phyloP scores from a whole-genome alignment of 2,113 vertebrate species.

The Glaucomys volans region DNA sequence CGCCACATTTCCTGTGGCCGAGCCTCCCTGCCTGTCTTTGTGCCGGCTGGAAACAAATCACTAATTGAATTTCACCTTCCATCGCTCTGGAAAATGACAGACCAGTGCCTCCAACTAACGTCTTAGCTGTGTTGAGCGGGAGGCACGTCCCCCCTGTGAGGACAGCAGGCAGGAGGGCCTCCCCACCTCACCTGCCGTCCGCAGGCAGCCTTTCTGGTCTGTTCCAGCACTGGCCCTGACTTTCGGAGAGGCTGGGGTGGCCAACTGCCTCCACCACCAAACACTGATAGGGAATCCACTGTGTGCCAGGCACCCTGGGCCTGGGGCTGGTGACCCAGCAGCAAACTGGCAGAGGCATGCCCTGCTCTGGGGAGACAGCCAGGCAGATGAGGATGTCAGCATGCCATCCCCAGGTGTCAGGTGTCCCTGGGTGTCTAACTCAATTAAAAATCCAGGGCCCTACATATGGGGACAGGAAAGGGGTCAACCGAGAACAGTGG shows the following conservation, averaged over 20 bases:
- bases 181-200: fast-evolving
- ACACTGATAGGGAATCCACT: fast-evolving
- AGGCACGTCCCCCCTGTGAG: neutral
- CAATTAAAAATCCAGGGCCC: neutral
- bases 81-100: neutral
- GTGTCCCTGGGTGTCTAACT: neutral
- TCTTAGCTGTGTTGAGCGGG: neutral
- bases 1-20: neutral
- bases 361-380: neutral
- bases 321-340: neutral
- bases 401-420: no score
- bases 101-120: conserved; percentile 9
- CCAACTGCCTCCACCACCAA: neutral
- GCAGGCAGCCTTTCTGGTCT: neutral
- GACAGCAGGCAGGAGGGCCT: fast-evolving
- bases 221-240: neutral
- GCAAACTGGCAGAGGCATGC: fast-evolving
- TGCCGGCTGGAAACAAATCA: neutral
- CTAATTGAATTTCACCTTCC: conserved; percentile 67
- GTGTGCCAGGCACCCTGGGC: neutral
- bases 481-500: no score
- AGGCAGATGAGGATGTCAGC: no score
- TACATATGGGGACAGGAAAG: neutral
- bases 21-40: neutral
- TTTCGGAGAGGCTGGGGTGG: no score